A percentile compares a stretch with the other conserved stretches of the same genome.
phyloP scores from a whole-genome alignment of 2,797 vertebrate species.

The Thaleichthys pacificus region DNA sequence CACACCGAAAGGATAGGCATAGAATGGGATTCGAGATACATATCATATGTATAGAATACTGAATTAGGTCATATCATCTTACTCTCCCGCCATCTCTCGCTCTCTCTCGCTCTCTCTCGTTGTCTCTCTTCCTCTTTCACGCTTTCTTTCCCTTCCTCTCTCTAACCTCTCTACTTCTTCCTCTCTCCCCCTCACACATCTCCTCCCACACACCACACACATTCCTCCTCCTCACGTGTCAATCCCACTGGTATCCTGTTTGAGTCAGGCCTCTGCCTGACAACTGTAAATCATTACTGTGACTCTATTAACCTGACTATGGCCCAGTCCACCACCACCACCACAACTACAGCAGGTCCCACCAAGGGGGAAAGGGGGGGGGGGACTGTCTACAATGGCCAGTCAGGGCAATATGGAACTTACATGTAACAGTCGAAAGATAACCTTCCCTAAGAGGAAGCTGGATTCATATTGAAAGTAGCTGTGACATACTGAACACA shows the following conservation, averaged over 20 bases:
- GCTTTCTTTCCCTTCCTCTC: no score
- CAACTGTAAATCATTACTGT: constrained; percentile 54
- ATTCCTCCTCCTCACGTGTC: constrained; percentile 45
- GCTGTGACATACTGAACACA: constrained; percentile 29
- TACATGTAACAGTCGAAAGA: constrained; percentile 45
- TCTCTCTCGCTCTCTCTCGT: background rate
- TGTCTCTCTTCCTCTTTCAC: no score
- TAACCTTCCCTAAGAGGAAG: constrained; percentile 49
- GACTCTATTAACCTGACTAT: constrained; percentile 16
- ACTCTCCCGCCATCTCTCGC: background rate
- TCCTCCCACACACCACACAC: constrained; percentile 5
- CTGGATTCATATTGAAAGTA: constrained; percentile 45
- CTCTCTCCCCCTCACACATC: constrained; percentile 14
- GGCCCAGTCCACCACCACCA: constrained; percentile 5
- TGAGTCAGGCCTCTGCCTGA: constrained; percentile 43
- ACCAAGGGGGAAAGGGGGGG: constrained; percentile 6
- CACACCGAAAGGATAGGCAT: background rate
- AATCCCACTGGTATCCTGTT: constrained; percentile 49
- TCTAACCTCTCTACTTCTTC: background rate
- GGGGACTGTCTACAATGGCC: background rate
- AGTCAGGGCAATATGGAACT: constrained; percentile 36
- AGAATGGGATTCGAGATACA: background rate
- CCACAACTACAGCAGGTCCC: constrained; percentile 33
- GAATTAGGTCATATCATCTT: background rate
- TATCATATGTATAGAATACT: background rate